Conservation (phyloP, 2,797 vertebrate genomes). For the Syngnathus acus region DNA sequence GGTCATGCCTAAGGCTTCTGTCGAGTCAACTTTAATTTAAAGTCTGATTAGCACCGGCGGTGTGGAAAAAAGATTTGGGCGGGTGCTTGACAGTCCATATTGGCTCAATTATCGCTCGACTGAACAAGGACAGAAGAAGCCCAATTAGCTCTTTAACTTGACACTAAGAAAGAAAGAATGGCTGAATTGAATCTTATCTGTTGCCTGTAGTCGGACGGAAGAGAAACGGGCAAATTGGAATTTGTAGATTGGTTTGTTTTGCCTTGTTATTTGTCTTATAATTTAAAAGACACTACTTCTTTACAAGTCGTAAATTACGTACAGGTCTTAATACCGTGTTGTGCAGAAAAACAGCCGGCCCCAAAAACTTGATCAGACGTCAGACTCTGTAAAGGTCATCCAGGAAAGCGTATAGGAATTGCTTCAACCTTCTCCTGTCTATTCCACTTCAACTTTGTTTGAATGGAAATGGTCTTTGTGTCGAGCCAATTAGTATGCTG, state of each 20-base stretch:
- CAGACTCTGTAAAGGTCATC: slow-evolving; percentile 23
- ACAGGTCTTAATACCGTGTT: too few species aligned
- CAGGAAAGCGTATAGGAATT: not conserved
- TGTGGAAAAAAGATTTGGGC: slow-evolving; percentile 16
- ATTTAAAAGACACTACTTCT: too few species aligned
- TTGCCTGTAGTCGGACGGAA: too few species aligned
- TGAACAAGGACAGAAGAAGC: slow-evolving; percentile 27
- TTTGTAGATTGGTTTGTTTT: not conserved
- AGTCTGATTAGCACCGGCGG: slow-evolving; percentile 5
- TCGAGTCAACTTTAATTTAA: not conserved
- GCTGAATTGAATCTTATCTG: not conserved
- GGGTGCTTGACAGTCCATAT: slow-evolving; percentile 28
- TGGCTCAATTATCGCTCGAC: slow-evolving; percentile 34
- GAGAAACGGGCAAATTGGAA: too few species aligned
- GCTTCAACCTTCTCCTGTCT: slow-evolving; percentile 2
- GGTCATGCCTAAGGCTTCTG: not conserved
- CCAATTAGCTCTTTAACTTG: slow-evolving; percentile 38
- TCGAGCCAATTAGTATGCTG: slow-evolving; percentile 47
- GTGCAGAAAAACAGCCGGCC: too few species aligned
- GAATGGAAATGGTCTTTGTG: slow-evolving; percentile 37
- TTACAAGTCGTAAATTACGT: too few species aligned
- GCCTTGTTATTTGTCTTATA: not conserved
- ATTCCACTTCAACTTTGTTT: slow-evolving; percentile 12
- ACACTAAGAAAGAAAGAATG: slow-evolving; percentile 19
- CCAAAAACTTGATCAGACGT: not conserved